Percentiles rank a stretch among this genome's conserved stretches.
Evolutionary conservation across 2,113 vertebrate genomes (phyloP).

Genomic region (Ptyas mucosa): DNA sequence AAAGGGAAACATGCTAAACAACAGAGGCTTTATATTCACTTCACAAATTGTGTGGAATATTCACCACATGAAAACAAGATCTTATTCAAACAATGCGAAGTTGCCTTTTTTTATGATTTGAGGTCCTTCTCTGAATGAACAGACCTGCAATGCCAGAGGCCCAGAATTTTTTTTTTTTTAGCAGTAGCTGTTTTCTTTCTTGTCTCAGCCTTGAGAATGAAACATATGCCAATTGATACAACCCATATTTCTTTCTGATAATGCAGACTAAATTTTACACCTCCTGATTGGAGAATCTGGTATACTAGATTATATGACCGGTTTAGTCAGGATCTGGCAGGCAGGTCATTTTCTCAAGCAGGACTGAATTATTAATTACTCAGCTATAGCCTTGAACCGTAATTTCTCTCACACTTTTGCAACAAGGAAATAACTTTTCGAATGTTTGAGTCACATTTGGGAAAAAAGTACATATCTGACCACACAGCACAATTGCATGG

Average conservation of each 20-base stretch:
- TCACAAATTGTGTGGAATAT: neutral
- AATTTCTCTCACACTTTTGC: neutral
- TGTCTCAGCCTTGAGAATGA: neutral
- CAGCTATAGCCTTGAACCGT: neutral
- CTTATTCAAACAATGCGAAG: neutral
- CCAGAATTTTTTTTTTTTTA: neutral
- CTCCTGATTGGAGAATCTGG: neutral
- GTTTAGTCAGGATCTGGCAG: neutral
- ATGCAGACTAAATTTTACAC: neutral
- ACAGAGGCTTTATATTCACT: neutral
- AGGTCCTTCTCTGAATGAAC: neutral
- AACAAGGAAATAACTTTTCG: neutral
- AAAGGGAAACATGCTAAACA: neutral
- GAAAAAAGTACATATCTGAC: neutral
- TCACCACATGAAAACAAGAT: neutral
- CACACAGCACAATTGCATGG: neutral
- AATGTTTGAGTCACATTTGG: neutral
- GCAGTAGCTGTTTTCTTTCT: neutral
- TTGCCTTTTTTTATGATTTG: neutral
- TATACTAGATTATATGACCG: neutral
- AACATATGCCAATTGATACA: neutral
- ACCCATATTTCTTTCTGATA: neutral
- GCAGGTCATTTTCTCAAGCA: neutral
- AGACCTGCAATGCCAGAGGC: neutral
- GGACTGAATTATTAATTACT: neutral